Conservation (phyloP, 2,113 vertebrate species). For the Limanda limanda region DNA sequence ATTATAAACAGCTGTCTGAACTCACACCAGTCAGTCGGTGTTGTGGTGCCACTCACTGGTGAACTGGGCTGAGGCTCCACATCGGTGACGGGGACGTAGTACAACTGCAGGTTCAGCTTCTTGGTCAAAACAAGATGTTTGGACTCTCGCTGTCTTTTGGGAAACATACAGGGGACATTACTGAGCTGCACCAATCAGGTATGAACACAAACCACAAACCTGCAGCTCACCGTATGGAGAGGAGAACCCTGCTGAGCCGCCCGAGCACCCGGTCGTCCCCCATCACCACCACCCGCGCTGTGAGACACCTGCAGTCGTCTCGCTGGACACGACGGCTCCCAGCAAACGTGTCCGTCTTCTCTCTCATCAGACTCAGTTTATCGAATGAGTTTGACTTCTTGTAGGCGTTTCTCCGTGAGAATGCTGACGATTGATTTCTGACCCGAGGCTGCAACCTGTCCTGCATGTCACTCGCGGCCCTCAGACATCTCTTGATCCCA, state of each 20-base stretch:
- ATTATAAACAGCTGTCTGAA: not conserved
- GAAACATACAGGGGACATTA: slow-evolving; percentile 6
- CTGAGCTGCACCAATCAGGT: too few relatives aligned
- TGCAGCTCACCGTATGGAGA: slow-evolving; percentile 81
- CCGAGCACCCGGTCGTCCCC: slow-evolving; percentile 88
- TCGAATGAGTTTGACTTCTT: slow-evolving; percentile 73
- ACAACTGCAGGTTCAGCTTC: slow-evolving; percentile 86
- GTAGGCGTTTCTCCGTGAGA: slow-evolving; percentile 79
- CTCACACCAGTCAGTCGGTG: not conserved
- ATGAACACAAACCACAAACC: too few relatives aligned
- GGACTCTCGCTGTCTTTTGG: slow-evolving; percentile 75
- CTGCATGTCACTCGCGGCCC: too few relatives aligned
- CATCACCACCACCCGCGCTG: slow-evolving; percentile 86
- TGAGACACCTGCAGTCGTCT: slow-evolving; percentile 75
- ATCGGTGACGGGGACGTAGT: slow-evolving; percentile 84
- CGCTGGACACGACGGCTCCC: slow-evolving; percentile 40
- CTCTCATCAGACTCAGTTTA: slow-evolving; percentile 70
- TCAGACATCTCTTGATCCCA: too few relatives aligned
- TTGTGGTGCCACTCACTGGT: slow-evolving; percentile 35
- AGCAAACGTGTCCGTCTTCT: slow-evolving; percentile 50
- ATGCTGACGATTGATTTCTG: accelerated
- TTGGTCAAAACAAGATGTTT: slow-evolving; percentile 82
- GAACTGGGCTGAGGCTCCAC: not conserved
- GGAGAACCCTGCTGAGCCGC: slow-evolving; percentile 83
- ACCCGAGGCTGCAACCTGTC: too few relatives aligned